phyloP scores from a whole-genome alignment of 1,140 invertebrate species.

The Sipha flava region DNA sequence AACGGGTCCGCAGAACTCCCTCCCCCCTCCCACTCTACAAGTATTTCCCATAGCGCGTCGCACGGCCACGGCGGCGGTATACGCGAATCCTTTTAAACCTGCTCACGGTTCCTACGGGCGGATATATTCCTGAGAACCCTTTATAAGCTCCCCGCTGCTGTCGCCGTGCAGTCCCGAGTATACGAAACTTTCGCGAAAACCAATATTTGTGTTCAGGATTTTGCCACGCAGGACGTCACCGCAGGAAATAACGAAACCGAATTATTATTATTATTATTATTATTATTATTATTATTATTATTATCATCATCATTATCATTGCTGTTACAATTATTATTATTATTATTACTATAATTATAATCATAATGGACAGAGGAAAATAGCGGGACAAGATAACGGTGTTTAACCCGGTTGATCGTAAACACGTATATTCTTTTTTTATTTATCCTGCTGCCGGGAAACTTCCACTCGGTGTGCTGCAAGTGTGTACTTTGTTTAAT shows the following conservation, averaged over 20 bases:
- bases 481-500: not conserved
- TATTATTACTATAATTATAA: not conserved
- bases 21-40: not conserved
- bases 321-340: not conserved
- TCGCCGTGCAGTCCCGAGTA: not conserved
- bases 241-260: not conserved
- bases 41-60: not conserved
- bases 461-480: not conserved
- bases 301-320: not conserved
- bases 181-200: constrained; percentile 21
- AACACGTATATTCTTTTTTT: not conserved
- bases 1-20: not conserved
- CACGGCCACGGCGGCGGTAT: not conserved
- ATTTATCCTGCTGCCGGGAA: not conserved
- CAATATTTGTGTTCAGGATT: constrained; percentile 28
- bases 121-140: constrained; percentile 27
- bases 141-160: constrained; percentile 17
- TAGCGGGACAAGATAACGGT: not conserved
- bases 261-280: not conserved
- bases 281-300: not conserved
- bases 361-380: not conserved
- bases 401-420: not conserved
- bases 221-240: not conserved
- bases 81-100: constrained; percentile 25
- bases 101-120: not conserved